phyloP scores from a whole-genome alignment of 2,888 invertebrate genomes.

The Hydrotaea diabolus region DNA sequence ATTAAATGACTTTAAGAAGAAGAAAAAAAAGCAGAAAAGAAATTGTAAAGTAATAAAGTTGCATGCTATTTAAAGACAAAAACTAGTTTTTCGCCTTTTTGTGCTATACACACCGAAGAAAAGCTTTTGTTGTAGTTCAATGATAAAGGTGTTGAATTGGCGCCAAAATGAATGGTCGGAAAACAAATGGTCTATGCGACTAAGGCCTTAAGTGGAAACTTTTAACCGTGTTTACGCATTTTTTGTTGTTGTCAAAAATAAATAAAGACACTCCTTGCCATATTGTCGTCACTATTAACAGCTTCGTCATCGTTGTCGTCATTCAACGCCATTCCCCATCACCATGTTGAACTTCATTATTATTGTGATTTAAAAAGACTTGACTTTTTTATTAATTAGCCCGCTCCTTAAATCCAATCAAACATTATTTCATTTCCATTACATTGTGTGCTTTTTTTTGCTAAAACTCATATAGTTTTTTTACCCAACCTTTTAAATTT shows the following conservation, averaged over 20 bases:
- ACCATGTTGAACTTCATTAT: not conserved
- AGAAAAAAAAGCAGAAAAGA: not conserved
- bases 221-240: conserved; percentile 1
- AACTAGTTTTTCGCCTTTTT: not conserved
- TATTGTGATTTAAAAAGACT: not conserved
- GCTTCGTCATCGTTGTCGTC: not conserved
- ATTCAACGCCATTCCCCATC: not conserved
- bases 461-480: not conserved
- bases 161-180: conserved; percentile 42
- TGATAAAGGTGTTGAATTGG: conserved; percentile 53
- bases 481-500: conserved; percentile 21
- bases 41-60: conserved; percentile 41
- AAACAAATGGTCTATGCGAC: not conserved
- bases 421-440: not conserved
- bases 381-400: not conserved
- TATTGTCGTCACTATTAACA: not conserved
- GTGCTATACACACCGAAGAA: not conserved
- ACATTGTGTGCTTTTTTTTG: not conserved
- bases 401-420: not conserved
- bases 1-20: conserved; percentile 32
- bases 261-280: conserved; percentile 3
- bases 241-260: not conserved
- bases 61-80: conserved; percentile 27
- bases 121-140: not conserved
- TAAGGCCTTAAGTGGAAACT: not conserved